Base-by-base conservation (phyloP, 92 coral and sea anemone genomes). In the Epizoanthus rinbou region DNA sequence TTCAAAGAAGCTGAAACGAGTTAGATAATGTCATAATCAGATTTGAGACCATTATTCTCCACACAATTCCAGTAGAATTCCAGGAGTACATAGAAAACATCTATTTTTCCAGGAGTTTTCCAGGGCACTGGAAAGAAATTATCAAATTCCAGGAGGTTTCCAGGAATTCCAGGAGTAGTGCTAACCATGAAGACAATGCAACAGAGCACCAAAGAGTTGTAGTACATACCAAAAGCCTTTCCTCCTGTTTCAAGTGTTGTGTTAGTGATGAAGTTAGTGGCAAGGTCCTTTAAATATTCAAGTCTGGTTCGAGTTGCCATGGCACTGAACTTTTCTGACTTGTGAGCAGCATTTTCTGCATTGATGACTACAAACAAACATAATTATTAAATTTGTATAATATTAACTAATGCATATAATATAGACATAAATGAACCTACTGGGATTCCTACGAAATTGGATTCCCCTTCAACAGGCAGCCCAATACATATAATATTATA, bases 301-400 rank as follows among this genome's bases (percentile, higher is more conserved):
- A 91, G 93, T 76, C 99, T 85, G 18, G 99, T 96, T 54, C 99
- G 90, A 52, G 92, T 93, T 69, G 99, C 99, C 99, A 96, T 96
- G 68, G 99, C 98, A 80, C 99, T 94, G 76, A 96, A 96, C 80
- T 96, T 96, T 68, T 96, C 98, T 0, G 99, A 96, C 79, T 96
- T 96, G 89, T 96, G 99, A 31, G 99, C 99, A 17, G 99, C 99
- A 89, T 96, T 96, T 85, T 96, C 99, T 24, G 99, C 99, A 88
- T 96, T 96, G 53, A 96, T 96, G 45, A 96, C 99, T 96, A 50
- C 25, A 65, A 80, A 68, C 24, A 53, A 19, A 73, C n/a, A 37
- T 6, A 53, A 18, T 52, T 15, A 60, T 39, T 1, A 3, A 8
- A 3, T 50, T 43, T 43, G 50, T 43, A 43, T 9, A 47, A 45